Evolutionary conservation across 2,797 vertebrate species (phyloP).

Genomic region (Cottoperca gobio): DNA sequence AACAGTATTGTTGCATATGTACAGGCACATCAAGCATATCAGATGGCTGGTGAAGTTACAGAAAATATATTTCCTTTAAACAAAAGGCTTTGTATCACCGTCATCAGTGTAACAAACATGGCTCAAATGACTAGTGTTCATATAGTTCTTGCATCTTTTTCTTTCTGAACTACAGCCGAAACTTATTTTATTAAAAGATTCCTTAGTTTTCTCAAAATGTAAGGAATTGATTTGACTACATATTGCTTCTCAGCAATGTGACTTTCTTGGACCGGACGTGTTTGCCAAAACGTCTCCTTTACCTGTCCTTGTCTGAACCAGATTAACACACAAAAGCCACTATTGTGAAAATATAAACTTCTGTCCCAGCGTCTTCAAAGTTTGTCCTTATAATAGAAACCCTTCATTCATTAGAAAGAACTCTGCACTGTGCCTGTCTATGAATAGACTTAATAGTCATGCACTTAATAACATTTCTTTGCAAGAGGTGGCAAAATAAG

Average conservation of each 20-base stretch:
- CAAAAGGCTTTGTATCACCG: constrained; percentile 14
- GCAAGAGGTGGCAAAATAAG: constrained; percentile 6
- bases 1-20: constrained; percentile 68
- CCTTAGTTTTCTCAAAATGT: background rate
- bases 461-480: constrained; percentile 1
- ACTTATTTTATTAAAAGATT: background rate
- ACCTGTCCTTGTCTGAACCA: constrained; percentile 10
- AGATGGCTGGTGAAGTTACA: constrained; percentile 35
- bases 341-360: constrained; percentile 23
- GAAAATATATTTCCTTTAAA: constrained; percentile 35
- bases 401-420: background rate
- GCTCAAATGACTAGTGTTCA: background rate
- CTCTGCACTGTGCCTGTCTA: background rate
- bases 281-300: background rate
- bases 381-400: constrained; percentile 48
- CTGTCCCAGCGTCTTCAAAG: constrained; percentile 1
- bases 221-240: constrained; percentile 1
- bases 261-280: background rate
- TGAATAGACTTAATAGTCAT: background rate
- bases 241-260: background rate
- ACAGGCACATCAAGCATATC: constrained; percentile 62
- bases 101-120: constrained; percentile 19
- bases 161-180: background rate
- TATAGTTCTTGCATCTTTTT: constrained; percentile 6
- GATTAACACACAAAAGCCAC: constrained; percentile 7